Base-by-base conservation (phyloP, 2,888 invertebrate species). In the Orchesella flavescens region DNA sequence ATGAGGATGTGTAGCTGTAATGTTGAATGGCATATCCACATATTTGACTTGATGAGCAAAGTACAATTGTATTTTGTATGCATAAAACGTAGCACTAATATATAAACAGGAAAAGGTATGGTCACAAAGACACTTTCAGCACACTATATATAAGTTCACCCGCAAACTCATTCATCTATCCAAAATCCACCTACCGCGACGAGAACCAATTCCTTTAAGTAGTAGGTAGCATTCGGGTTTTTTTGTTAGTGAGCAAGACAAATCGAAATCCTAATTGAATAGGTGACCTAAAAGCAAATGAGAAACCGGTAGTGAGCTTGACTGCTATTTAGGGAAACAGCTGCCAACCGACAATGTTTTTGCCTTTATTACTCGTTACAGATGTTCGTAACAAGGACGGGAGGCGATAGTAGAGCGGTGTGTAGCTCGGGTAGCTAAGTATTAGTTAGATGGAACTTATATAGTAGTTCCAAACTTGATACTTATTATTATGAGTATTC, bases 131-230 rank as follows among this genome's bases (percentile, higher is more conserved):
- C 71, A 71, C 68, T 53, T 49, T 49, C 49, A 2, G 3, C 2
- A 3, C 5, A 49, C 49, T 7, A 49, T 12, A 12, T 49, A 49
- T n/a, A n/a, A 12, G 49, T n/a, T 49, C 12, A 10, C 49, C 23
- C 15, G 24, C 23, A 61, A 69, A 34, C 59, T 55, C 81, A 68
- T 69, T 81, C 81, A 80, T 80, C 59, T 44, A 73, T 49, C 69
- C 12, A n/a, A 23, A 24, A 34, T 69, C 73, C 63, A 68, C 57
- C 44, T 53, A 69, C 15, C 24, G 15, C n/a, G 46, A 72, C 46
- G 74, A 75, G 74, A 81, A 81, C 74, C 81, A 81, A 81, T 81
- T 81, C 74, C 73, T 81, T 74, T 81, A 75, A 81, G 79, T 79
- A 78, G 77, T 34, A 17, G 7, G 66, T 44, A 44, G 12, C 4